A percentile compares a stretch with the other conserved stretches of the same genome.
phyloP scores from a whole-genome alignment of 2,888 invertebrate species.

The Tryphoninae sp. region DNA sequence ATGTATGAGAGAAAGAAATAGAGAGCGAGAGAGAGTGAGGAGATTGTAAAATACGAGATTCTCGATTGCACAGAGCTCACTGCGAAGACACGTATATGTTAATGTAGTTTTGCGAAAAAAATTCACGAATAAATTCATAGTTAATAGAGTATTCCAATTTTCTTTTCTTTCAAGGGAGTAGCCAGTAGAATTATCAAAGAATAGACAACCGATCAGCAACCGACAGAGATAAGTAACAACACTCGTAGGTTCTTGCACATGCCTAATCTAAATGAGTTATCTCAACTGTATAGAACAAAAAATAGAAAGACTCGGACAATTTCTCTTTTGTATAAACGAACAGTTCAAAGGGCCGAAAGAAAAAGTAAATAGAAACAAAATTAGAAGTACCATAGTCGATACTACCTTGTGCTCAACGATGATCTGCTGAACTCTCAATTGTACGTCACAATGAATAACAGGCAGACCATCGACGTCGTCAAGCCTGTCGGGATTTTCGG shows the following conservation, averaged over 20 bases:
- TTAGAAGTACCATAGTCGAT: background rate
- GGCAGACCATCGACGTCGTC: constrained; percentile 90
- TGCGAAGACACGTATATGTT: constrained; percentile 29
- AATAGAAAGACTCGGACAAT: constrained; percentile 1
- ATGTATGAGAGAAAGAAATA: background rate
- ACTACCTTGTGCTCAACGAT: constrained; percentile 90
- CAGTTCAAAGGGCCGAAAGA: background rate
- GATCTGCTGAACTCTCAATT: constrained; percentile 91
- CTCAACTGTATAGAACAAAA: constrained; percentile 6
- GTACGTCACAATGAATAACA: constrained; percentile 87
- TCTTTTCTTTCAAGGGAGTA: constrained; percentile 43
- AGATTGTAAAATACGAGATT: constrained; percentile 37
- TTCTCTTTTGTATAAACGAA: constrained; percentile 19
- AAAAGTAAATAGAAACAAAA: background rate
- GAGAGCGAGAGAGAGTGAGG: background rate
- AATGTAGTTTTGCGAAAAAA: constrained; percentile 16
- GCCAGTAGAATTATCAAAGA: constrained; percentile 34
- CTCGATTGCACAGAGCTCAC: constrained; percentile 53
- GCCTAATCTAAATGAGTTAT: constrained; percentile 46
- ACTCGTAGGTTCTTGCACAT: constrained; percentile 47
- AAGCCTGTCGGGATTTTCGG: constrained; percentile 79
- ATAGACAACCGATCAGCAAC: constrained; percentile 40
- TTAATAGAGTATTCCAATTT: constrained; percentile 8
- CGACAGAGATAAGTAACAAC: constrained; percentile 22
- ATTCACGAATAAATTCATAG: constrained; percentile 29